Conservation (phyloP, 1,140 invertebrate genomes). For the Rhagoletis pomonella region DNA sequence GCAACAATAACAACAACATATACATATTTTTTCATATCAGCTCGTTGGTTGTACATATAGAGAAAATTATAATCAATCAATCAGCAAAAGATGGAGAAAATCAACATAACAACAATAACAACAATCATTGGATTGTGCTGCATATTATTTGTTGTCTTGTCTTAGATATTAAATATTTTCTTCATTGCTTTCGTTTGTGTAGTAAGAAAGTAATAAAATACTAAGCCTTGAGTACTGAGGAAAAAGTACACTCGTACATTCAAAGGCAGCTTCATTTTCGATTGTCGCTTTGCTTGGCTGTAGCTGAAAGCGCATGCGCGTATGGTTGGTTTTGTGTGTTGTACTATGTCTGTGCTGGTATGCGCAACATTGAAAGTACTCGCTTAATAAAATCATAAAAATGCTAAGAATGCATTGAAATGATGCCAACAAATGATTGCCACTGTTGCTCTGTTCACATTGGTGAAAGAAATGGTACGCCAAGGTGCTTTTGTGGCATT, state of each 20-base stretch:
- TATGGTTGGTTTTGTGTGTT: background rate
- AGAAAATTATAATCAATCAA: conserved; percentile 49
- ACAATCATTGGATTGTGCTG: background rate
- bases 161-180: conserved; percentile 28
- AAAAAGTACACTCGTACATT: background rate
- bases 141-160: background rate
- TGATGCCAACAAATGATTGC: conserved; percentile 38
- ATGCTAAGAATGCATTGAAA: conserved; percentile 38
- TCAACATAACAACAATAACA: conserved; percentile 3
- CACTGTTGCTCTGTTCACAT: background rate
- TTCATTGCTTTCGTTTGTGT: conserved; percentile 12
- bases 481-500: background rate
- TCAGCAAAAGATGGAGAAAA: conserved; percentile 23
- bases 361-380: conserved; percentile 24
- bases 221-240: background rate
- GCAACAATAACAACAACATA: conserved; percentile 12
- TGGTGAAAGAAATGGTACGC: conserved; percentile 5
- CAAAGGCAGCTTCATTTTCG: background rate
- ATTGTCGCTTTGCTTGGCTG: conserved; percentile 7
- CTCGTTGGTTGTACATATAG: background rate
- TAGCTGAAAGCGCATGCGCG: background rate
- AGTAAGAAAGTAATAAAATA: conserved; percentile 13
- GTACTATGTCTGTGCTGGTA: background rate
- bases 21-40: background rate
- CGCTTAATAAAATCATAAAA: conserved; percentile 47